Evolutionary conservation across 92 coral and sea anemone genomes (phyloP), one percentile per base, ranked within the genome.

Genomic region (Epizoanthus rinbou): DNA sequence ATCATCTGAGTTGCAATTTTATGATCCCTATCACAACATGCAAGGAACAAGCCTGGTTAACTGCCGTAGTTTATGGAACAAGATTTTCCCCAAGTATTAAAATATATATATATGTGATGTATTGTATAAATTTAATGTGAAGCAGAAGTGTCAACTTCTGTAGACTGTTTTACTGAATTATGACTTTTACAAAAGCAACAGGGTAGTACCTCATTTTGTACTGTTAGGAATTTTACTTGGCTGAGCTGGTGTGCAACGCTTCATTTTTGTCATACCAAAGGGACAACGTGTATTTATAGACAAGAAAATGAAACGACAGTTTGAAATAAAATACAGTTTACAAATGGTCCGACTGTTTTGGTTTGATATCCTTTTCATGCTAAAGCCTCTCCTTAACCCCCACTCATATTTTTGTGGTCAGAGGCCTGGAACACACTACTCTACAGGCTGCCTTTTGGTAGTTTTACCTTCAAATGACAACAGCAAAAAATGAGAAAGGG

Each of bases 291-390:
- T 78, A 78, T 78, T 78, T 78, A 78, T 78, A 71, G 76, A 78
- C 65, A 57, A 78, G 18, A 35, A 9, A 21, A 5, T 3, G 66
- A 35, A 56, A 58, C 10, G 3, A 24, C 64, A 69, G 82, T 78
- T 78, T 78, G 70, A 78, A 76, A 78, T 78, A 78, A 62, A 78
- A 74, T 35, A 24, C 82, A 60, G 33, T 78, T 78, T 57, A 63
- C 37, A 78, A 22, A 39, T 50, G 15, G 54, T 50, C 54, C 9
- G 15, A 28, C 31, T 28, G 31, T 28, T 28, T 2, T 28, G 31
- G 31, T 28, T 28, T 28, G 31, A n/a, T n/a, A n/a, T n/a, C n/a
- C n/a, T n/a, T n/a, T n/a, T n/a, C n/a, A n/a, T n/a, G n/a, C n/a
- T n/a, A n/a, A n/a, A n/a, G n/a, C n/a, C n/a, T n/a, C n/a, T n/a